These are phyloP conservation scores for Laodelphax striatellus DNA, from an alignment of 1,140 invertebrate genomes.

Conservation along the genomic window DNA sequence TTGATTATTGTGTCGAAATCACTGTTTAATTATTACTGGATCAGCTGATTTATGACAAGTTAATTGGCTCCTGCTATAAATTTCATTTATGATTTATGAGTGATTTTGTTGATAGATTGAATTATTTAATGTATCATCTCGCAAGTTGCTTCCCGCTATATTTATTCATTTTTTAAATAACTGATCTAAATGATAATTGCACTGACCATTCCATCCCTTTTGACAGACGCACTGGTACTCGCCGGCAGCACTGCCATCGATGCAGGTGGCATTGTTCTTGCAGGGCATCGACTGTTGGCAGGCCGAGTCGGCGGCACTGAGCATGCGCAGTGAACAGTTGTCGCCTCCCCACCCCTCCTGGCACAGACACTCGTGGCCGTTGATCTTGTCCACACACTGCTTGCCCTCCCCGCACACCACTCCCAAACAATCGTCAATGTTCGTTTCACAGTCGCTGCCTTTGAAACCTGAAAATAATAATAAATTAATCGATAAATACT, in stretches of 20 bases:
- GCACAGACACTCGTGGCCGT: conserved; percentile 65
- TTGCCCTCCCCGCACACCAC: conserved; percentile 49
- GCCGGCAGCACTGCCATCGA: conserved; percentile 39
- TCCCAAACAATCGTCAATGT: conserved; percentile 59
- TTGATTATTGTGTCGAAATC: too few relatives aligned
- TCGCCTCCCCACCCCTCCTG: conserved; percentile 60
- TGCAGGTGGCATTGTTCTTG: conserved; percentile 40
- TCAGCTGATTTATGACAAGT: too few relatives aligned
- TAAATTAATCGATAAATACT: too few relatives aligned
- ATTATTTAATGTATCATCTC: too few relatives aligned
- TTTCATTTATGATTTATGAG: too few relatives aligned
- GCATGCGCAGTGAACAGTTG: conserved; percentile 35
- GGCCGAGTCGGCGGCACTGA: conserved; percentile 17
- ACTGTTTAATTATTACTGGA: too few relatives aligned
- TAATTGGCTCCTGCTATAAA: too few relatives aligned
- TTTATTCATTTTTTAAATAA: too few relatives aligned
- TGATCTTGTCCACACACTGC: conserved; percentile 51
- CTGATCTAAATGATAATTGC: too few relatives aligned
- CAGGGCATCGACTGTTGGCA: conserved; percentile 34
- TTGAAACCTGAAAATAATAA: conserved; percentile 45
- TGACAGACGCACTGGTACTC: conserved; percentile 71
- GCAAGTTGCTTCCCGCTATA: too few relatives aligned
- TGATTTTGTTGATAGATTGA: too few relatives aligned
- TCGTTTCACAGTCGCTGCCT: conserved; percentile 62
- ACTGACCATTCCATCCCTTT: conserved; percentile 50